These are phyloP conservation scores for Acronicta aceris DNA, from an alignment of 2,888 invertebrate genomes.

Conservation along the genomic window DNA sequence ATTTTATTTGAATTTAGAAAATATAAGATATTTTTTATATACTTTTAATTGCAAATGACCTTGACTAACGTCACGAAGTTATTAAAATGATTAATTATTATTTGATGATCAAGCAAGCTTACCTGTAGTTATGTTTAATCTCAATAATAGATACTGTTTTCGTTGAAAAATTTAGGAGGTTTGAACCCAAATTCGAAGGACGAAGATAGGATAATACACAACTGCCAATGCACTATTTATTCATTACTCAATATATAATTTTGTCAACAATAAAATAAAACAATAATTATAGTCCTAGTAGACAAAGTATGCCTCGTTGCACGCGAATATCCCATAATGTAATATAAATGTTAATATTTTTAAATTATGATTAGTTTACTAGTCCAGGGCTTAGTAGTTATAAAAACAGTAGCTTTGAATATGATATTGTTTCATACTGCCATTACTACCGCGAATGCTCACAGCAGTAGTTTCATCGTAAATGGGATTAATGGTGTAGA, in stretches of 20 bases:
- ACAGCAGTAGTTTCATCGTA: too few relatives aligned
- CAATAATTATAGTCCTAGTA: background rate
- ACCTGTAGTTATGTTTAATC: too few relatives aligned
- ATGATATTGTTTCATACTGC: too few relatives aligned
- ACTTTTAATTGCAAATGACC: conserved; percentile 10
- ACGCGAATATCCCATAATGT: conserved; percentile 29
- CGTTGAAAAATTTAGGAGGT: too few relatives aligned
- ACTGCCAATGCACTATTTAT: background rate
- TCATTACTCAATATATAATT: background rate
- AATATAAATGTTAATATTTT: conserved; percentile 15
- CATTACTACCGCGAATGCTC: too few relatives aligned
- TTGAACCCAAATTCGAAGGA: too few relatives aligned
- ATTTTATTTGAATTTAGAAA: background rate
- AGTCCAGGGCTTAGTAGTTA: background rate
- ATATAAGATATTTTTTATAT: conserved; percentile 1
- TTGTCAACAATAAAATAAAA: background rate
- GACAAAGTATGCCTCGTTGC: conserved; percentile 13
- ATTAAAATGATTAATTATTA: background rate
- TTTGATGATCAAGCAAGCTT: too few relatives aligned
- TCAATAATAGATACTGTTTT: too few relatives aligned
- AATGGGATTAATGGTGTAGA: too few relatives aligned
- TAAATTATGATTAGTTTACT: conserved; percentile 5
- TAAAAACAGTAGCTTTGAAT: background rate
- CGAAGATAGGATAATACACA: background rate
- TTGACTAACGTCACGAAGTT: background rate